Percentiles rank a stretch among this genome's conserved stretches.
Conservation (phyloP, 2,113 vertebrate genomes). For the Ramphastos sulfuratus region DNA sequence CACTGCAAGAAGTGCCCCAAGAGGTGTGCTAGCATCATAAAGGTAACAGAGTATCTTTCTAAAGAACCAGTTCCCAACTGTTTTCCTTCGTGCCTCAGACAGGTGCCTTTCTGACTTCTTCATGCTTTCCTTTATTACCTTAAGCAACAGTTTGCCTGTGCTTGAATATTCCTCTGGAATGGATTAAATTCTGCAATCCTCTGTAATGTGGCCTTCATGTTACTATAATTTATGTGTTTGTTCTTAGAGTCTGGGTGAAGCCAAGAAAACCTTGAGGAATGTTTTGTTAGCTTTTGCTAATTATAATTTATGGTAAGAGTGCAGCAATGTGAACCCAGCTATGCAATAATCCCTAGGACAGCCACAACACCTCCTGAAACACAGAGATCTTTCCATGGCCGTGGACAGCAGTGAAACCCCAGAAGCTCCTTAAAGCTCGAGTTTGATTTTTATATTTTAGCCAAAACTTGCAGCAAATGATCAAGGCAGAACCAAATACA, state of each 20-base stretch:
- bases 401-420: not conserved
- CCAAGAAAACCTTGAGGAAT: not conserved
- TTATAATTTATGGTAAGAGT: not conserved
- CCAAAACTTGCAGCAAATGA: not conserved
- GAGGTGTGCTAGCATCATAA: not conserved
- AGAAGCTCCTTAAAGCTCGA: not conserved
- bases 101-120: not conserved
- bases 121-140: not conserved
- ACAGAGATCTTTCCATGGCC: not conserved
- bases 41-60: constrained; percentile 1
- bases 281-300: not conserved
- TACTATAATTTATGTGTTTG: not conserved
- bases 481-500: not conserved
- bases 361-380: not conserved
- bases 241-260: not conserved
- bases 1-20: not conserved
- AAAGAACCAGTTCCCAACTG: not conserved
- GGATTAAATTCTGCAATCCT: not conserved
- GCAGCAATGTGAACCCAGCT: not conserved
- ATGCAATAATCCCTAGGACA: not conserved
- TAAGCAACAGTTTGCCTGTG: not conserved
- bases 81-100: not conserved
- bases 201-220: not conserved
- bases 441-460: not conserved
- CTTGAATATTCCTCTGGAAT: not conserved